A percentile compares a stretch with the other conserved stretches of the same genome.
These are phyloP conservation scores for Saguinus imperator DNA, from an alignment of 2,113 vertebrate genomes.

Conservation along the genomic window DNA sequence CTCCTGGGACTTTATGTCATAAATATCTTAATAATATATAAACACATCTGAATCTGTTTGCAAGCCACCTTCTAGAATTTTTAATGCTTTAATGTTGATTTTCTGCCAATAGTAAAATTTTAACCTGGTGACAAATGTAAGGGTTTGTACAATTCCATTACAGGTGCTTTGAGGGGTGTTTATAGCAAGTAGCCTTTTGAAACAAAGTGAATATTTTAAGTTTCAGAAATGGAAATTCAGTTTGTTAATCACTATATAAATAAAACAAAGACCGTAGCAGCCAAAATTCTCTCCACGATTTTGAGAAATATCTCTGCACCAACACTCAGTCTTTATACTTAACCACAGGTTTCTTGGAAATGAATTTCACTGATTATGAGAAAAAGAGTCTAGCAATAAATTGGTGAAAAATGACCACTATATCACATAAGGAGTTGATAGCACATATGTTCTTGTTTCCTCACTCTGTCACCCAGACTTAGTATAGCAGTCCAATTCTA, in stretches of 20 bases:
- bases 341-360: not conserved
- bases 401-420: not conserved
- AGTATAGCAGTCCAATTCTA: no score
- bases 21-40: not conserved
- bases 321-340: not conserved
- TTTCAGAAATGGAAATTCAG: not conserved
- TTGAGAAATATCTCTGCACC: not conserved
- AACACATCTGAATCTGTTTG: not conserved
- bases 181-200: not conserved
- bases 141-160: not conserved
- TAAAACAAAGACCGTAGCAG: not conserved
- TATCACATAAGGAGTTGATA: not conserved
- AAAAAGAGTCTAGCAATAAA: not conserved
- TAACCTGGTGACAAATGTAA: not conserved
- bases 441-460: not conserved
- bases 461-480: no score
- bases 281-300: not conserved
- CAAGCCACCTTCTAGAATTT: not conserved
- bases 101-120: not conserved
- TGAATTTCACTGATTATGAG: not conserved
- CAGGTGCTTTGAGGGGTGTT: not conserved
- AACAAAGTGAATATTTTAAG: not conserved
- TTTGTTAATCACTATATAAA: not conserved
- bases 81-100: not conserved
- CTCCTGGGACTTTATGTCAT: not conserved